A percentile compares a stretch with the other conserved stretches of the same genome.
phyloP scores from a whole-genome alignment of 1,140 invertebrate genomes.

The Caenorhabditis remanei region DNA sequence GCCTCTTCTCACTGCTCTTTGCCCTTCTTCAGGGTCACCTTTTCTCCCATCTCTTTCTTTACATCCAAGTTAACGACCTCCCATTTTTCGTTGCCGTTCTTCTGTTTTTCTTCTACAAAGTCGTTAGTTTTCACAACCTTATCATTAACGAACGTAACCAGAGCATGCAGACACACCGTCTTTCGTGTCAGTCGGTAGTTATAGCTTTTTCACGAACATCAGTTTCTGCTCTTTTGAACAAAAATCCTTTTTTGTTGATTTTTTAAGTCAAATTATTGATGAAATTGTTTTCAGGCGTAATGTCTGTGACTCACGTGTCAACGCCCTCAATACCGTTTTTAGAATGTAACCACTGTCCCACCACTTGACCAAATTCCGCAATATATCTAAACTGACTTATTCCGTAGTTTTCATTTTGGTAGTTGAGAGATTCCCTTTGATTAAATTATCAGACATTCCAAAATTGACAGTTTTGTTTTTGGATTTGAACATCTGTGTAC shows the following conservation, averaged over 20 bases:
- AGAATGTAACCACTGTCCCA: neutral
- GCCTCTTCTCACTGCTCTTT: neutral
- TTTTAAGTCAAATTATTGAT: neutral
- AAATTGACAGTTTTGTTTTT: too few relatives aligned
- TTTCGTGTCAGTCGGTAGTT: neutral
- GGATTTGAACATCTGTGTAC: too few relatives aligned
- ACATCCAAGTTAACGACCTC: neutral
- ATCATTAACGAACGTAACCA: neutral
- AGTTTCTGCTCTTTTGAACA: neutral
- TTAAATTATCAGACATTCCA: too few relatives aligned
- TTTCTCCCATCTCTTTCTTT: neutral
- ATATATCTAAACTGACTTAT: neutral
- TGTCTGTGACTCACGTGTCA: constrained; percentile 15
- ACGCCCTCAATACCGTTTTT: constrained; percentile 21
- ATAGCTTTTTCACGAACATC: neutral
- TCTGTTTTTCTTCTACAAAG: neutral
- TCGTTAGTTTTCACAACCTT: neutral
- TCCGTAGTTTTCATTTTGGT: neutral
- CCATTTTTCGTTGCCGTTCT: neutral
- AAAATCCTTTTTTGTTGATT: neutral
- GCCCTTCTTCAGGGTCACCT: constrained; percentile 27
- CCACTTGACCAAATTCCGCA: neutral
- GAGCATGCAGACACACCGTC: neutral
- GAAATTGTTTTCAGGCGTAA: neutral
- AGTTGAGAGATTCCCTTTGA: too few relatives aligned